Evolutionary conservation across 2,113 vertebrate genomes (phyloP).

Genomic region (Campylomormyrus numenius): DNA sequence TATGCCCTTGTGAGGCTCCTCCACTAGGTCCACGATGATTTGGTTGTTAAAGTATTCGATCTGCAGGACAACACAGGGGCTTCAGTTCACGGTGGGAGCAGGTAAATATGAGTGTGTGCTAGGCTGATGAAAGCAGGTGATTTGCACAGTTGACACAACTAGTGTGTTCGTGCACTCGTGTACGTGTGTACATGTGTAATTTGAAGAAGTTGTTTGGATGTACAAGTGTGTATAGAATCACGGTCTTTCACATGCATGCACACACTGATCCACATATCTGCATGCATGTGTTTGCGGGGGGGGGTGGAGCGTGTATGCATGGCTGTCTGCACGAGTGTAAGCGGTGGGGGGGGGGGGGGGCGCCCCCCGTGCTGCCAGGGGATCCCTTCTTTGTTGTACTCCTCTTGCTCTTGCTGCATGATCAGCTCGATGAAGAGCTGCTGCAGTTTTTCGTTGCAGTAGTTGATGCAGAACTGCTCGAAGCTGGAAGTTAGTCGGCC

Average conservation of each 20-base stretch:
- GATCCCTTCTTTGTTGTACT: slow-evolving; percentile 82
- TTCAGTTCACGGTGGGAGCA: neutral
- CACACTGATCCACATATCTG: neutral
- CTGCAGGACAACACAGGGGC: slow-evolving; percentile 43
- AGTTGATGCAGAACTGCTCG: slow-evolving; percentile 92
- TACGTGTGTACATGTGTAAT: neutral
- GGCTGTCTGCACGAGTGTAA: neutral
- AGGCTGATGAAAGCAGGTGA: neutral
- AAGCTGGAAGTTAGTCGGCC: slow-evolving; percentile 59
- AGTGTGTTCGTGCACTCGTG: neutral
- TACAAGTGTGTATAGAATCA: neutral
- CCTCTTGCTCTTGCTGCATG: slow-evolving; percentile 80
- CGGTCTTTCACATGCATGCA: neutral
- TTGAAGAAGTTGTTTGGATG: neutral
- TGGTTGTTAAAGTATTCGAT: slow-evolving; percentile 88
- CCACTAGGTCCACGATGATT: slow-evolving; percentile 86
- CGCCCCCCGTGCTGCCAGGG: slow-evolving; percentile 80
- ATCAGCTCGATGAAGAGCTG: slow-evolving; percentile 88
- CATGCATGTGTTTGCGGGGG: neutral
- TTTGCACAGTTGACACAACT: neutral
- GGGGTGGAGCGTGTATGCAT: slow-evolving; percentile 12
- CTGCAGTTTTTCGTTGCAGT: slow-evolving; percentile 86
- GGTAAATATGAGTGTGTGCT: neutral
- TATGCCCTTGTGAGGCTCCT: slow-evolving; percentile 77
- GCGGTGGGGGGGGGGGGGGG: neutral